Evolutionary conservation across 2,113 vertebrate species (phyloP), one percentile per base, ranked within the genome.

Genomic region (Oncorhynchus clarkii): DNA sequence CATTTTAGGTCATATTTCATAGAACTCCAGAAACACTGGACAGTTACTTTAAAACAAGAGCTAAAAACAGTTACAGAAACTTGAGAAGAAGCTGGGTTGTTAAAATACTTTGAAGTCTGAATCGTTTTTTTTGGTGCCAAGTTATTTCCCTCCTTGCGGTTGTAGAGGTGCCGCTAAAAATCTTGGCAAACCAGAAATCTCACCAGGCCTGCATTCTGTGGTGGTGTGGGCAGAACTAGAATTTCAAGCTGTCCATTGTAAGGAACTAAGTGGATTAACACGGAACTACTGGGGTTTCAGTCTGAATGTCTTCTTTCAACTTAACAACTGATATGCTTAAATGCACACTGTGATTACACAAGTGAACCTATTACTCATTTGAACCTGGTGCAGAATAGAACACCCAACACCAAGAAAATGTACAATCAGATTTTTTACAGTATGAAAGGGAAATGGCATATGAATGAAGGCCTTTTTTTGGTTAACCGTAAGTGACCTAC

Each of bases 201-300:
- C 85, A 79, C 86, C 90, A 91, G 88, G 66, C 76, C 73, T 79
- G 75, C 80, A 83, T 90, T 82, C 80, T 85, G 85, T 82, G 76
- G 79, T 84, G 86, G 85, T 54, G 51, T 16, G 67, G 83, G 78
- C 79, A 86, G 71, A 75, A 85, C 82, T 83, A 81, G 87, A 93
- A 89, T 89, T 84, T 82, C 90, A 94, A 92, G 75, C 82, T 90
- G 67, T 81, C 91, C 78, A 82, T 80, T 81, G 67, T 48, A 3
- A 26, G 31, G 13, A 65, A 76, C 70, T 59, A 34, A 67, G n/a
- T 54, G 67, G 51, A 82, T 81, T 76, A 81, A 24, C 22, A 67
- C 48, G 0, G 3, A 65, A 65, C 26, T 22, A 67, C 31, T 22
- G 70, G 2, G 69, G 45, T 71, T 78, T 45, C 39, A 45, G 9